Base-by-base conservation (phyloP, 2,888 invertebrate species). In the Tinea trinotella region DNA sequence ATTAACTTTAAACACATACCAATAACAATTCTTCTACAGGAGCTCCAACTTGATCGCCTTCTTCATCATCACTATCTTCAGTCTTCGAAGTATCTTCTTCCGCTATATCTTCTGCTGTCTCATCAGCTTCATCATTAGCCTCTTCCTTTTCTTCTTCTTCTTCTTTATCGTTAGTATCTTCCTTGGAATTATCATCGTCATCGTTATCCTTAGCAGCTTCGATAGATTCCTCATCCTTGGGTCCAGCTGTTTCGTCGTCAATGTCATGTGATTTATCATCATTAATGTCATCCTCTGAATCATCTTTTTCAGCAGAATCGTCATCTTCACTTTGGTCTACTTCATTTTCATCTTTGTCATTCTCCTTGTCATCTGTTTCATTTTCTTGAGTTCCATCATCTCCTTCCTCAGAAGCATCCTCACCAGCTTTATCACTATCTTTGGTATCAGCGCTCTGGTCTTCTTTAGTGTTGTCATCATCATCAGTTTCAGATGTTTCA, bases 11-110 rank as follows among this genome's bases (percentile, higher is more conserved):
- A 46, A 50, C 57, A 64, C 76, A 70, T 74, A 90, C 90, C 76
- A 88, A 81, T 59, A 90, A 79, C 60, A 90, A 73, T 62, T 90
- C 91, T 70, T 91, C 90, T 71, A 90, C 90, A n/a, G 90, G 89
- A 13, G 87, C 83, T 57, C 87, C 88, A 59, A 83, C 82, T 59
- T 79, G 79, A 56, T 80, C 80, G 36, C 61, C 63, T 56, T 59
- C 59, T 44, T 58, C 62, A 52, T 64, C 66, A 13, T 62, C 65
- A 54, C 64, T 64, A 12, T 64, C 59, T 24, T 46, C 40, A 7
- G 58, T n/a, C n/a, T n/a, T n/a, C n/a, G n/a, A n/a, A n/a, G n/a
- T n/a, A n/a, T n/a, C 54, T 30, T 56, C 56, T 17, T 57, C 65
- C 54, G 64, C 63, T 18, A 62, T 65, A 57, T 78, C 71, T 54